These are phyloP conservation scores for Trachemys scripta DNA, from an alignment of 2,113 vertebrate species.

Conservation along the genomic window DNA sequence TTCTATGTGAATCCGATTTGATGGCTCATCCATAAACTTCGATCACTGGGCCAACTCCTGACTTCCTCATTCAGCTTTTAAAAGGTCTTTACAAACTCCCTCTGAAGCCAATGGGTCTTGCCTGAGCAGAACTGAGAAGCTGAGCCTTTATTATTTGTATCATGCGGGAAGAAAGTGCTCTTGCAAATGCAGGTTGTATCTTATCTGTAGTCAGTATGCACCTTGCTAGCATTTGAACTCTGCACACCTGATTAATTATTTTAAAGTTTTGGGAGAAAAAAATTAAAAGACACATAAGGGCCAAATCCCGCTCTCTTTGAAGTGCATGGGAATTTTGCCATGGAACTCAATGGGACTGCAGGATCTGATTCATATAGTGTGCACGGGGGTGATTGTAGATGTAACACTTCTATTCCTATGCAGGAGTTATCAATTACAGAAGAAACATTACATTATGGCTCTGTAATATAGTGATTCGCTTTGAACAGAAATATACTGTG, in stretches of 20 bases:
- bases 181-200: background rate
- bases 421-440: background rate
- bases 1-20: conserved; percentile 81
- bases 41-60: background rate
- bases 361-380: background rate
- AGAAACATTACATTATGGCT: background rate
- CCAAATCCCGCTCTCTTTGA: background rate
- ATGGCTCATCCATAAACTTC: conserved; percentile 39
- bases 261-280: background rate
- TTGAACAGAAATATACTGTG: conserved; percentile 3
- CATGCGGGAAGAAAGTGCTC: background rate
- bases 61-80: background rate
- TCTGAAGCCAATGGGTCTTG: background rate
- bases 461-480: background rate
- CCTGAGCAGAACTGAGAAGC: background rate
- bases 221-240: background rate
- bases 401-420: background rate
- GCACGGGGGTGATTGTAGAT: background rate
- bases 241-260: background rate
- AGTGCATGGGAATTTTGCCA: background rate
- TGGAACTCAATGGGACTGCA: background rate
- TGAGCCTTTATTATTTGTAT: background rate
- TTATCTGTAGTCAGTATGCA: background rate
- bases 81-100: background rate
- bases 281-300: background rate